Evolutionary conservation across 2,113 vertebrate species (phyloP).

Genomic region (Triplophysa rosa): DNA sequence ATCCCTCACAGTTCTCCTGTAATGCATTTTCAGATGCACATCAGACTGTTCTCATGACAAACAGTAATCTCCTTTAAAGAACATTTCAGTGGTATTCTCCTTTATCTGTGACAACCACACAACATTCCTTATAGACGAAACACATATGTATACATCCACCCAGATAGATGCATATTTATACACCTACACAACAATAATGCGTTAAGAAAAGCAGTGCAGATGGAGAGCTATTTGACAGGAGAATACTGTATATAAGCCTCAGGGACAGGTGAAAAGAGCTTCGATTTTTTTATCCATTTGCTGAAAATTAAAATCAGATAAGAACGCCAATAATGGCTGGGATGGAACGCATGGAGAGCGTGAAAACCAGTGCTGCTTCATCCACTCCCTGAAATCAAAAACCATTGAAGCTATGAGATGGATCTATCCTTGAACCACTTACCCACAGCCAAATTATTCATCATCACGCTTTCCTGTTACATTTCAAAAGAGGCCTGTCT

Average conservation of each 20-base stretch:
- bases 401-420: conserved; percentile 32
- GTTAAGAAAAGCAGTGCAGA: conserved; percentile 15
- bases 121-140: conserved; percentile 9
- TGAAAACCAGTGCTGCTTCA: conserved; percentile 12
- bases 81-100: neutral
- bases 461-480: neutral
- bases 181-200: neutral
- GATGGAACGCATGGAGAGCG: conserved; percentile 10
- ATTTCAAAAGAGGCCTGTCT: conserved; percentile 3
- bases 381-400: conserved; percentile 35
- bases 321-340: conserved; percentile 37
- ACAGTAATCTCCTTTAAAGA: neutral
- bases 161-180: neutral
- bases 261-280: conserved; percentile 24
- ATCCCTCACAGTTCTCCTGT: conserved; percentile 16
- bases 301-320: conserved; percentile 55
- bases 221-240: conserved; percentile 52
- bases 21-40: neutral
- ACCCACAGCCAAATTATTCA: conserved; percentile 13
- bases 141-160: neutral
- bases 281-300: conserved; percentile 46
- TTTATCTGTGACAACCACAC: neutral
- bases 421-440: conserved; percentile 30
- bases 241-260: conserved; percentile 33
- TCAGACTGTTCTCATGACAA: conserved; percentile 17